These are phyloP conservation scores for Phrynocephalus forsythii DNA, from an alignment of 2,797 vertebrate genomes.

Conservation along the genomic window DNA sequence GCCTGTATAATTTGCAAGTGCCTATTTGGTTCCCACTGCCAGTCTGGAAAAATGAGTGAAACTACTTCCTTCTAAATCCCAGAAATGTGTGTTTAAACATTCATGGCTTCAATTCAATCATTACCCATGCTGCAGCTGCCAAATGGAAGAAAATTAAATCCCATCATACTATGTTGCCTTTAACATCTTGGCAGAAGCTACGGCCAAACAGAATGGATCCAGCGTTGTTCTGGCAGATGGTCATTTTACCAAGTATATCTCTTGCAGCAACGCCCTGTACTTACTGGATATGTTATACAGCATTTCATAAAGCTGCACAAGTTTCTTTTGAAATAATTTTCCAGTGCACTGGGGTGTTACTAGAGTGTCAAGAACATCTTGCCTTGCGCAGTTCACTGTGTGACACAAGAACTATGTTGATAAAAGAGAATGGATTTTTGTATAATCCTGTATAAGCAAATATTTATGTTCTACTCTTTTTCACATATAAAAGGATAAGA, in stretches of 20 bases:
- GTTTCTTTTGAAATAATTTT: too few species aligned
- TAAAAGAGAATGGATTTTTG: neutral
- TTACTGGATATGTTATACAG: too few species aligned
- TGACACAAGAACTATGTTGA: constrained; percentile 10
- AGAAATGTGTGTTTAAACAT: neutral
- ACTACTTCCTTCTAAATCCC: too few species aligned
- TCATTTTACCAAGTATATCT: neutral
- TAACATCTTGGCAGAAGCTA: neutral
- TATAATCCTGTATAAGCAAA: neutral
- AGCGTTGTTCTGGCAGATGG: neutral
- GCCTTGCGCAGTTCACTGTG: too few species aligned
- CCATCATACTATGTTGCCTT: neutral
- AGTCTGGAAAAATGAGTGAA: neutral
- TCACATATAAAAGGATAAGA: neutral
- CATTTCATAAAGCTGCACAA: neutral
- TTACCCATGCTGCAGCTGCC: neutral
- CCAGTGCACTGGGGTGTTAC: neutral
- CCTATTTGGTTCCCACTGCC: neutral
- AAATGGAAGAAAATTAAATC: neutral
- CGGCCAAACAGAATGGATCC: neutral
- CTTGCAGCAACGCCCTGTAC: neutral
- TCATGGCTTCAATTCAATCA: neutral
- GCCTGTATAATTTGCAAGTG: too few species aligned
- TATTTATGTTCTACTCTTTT: neutral
- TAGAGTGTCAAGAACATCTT: neutral